A percentile compares a stretch with the other conserved stretches of the same genome.
Evolutionary conservation across 2,113 vertebrate species (phyloP).

Genomic region (Alces alces): DNA sequence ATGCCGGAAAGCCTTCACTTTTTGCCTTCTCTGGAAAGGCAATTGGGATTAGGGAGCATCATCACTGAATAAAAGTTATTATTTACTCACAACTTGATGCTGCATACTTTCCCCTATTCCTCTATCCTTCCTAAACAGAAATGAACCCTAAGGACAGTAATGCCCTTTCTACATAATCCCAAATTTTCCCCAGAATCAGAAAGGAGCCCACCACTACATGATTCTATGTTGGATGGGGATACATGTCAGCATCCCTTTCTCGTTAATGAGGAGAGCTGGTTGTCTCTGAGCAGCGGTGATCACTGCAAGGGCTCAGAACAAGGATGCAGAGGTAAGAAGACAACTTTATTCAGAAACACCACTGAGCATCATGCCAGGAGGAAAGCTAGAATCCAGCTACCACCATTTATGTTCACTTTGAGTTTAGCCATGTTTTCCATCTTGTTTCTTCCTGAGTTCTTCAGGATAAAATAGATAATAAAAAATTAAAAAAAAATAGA

Average conservation of each 20-base stretch:
- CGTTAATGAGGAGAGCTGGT: neutral
- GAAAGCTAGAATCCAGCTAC: neutral
- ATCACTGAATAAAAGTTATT: neutral
- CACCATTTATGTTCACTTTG: neutral
- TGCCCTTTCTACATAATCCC: neutral
- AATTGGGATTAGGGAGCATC: neutral
- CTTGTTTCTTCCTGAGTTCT: neutral
- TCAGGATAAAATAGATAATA: neutral
- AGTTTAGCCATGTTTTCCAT: neutral
- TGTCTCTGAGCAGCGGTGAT: neutral
- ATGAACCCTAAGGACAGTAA: neutral
- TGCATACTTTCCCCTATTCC: neutral
- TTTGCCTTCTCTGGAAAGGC: neutral
- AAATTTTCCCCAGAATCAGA: neutral
- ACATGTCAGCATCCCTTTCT: neutral
- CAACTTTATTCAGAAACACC: neutral
- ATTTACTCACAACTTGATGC: neutral
- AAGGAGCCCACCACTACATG: neutral
- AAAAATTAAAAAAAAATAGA: conserved; percentile 7
- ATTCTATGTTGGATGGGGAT: neutral
- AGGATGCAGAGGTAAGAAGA: neutral
- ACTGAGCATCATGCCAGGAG: neutral
- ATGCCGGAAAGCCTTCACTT: neutral
- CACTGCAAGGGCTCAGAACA: neutral
- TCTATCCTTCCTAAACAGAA: neutral